phyloP scores from a whole-genome alignment of 92 coral and sea anemone species.

The Epizoanthus ramosus region DNA sequence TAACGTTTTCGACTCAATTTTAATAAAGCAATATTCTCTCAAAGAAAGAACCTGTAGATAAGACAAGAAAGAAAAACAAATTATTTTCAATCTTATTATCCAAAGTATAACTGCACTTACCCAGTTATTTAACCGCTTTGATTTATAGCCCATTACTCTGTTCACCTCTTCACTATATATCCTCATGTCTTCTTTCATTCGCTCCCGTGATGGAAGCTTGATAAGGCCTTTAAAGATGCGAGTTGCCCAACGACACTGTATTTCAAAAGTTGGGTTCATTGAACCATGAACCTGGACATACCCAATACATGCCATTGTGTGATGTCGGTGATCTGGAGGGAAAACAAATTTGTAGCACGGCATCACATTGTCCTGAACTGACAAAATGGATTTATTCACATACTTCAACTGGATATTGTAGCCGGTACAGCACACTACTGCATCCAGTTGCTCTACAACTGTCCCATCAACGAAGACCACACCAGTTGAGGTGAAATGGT shows the following conservation, averaged over 20 bases:
- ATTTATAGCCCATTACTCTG: slow-evolving; percentile 32
- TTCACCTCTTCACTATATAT: slow-evolving; percentile 32
- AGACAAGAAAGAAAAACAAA: too few relatives aligned
- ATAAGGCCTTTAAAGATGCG: slow-evolving; percentile 37
- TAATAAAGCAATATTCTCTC: too few relatives aligned
- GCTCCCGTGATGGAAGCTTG: slow-evolving; percentile 7
- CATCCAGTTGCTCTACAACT: slow-evolving; percentile 37
- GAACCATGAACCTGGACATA: slow-evolving; percentile 43
- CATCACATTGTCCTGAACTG: slow-evolving; percentile 22
- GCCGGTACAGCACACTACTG: slow-evolving; percentile 49
- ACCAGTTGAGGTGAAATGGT: slow-evolving; percentile 29
- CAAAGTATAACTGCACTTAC: not conserved
- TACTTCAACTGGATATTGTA: slow-evolving; percentile 38
- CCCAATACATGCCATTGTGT: slow-evolving; percentile 49
- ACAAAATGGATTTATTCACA: slow-evolving; percentile 32
- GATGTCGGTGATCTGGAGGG: slow-evolving; percentile 30
- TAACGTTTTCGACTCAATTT: too few relatives aligned
- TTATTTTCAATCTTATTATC: too few relatives aligned
- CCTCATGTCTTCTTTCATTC: slow-evolving; percentile 37
- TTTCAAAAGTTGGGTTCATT: slow-evolving; percentile 45
- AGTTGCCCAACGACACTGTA: slow-evolving; percentile 44
- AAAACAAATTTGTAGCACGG: slow-evolving; percentile 52
- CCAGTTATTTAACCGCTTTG: not conserved
- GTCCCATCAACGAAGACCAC: slow-evolving; percentile 49
- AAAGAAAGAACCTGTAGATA: too few relatives aligned